phyloP scores from a whole-genome alignment of 2,888 invertebrate genomes.

The Electrophaes corylata region DNA sequence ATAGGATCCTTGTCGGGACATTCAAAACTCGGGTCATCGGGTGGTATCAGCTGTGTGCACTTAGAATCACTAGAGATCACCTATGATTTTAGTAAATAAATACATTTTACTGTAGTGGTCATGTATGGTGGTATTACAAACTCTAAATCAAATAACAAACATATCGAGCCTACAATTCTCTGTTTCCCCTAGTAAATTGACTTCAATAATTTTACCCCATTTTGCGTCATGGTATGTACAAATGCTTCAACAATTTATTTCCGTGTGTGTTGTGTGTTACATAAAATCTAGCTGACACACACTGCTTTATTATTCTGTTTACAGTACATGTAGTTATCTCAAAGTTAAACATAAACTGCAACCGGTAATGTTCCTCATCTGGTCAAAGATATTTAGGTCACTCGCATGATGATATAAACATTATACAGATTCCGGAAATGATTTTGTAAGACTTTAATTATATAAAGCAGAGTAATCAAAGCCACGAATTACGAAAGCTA shows the following conservation, averaged over 20 bases:
- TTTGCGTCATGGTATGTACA: neutral
- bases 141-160: neutral
- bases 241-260: conserved; percentile 14
- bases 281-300: conserved; percentile 44
- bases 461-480: conserved; percentile 41
- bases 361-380: conserved; percentile 44
- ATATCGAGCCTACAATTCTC: neutral
- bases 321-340: conserved; percentile 50
- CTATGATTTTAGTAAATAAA: too few species aligned
- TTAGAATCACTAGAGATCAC: too few species aligned
- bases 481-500: conserved; percentile 30
- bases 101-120: too few species aligned
- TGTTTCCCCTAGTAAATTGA: neutral
- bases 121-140: too few species aligned
- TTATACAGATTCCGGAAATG: conserved; percentile 46
- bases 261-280: conserved; percentile 30
- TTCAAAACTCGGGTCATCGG: too few species aligned
- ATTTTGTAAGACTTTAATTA: conserved; percentile 40
- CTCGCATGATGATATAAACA: conserved; percentile 49
- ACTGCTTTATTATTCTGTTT: conserved; percentile 64
- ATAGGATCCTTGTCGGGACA: too few species aligned
- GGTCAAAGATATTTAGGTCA: conserved; percentile 54
- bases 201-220: neutral
- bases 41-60: too few species aligned
- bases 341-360: conserved; percentile 63